These are phyloP conservation scores for Chinchilla lanigera DNA, from an alignment of 2,113 vertebrate species.

Conservation along the genomic window DNA sequence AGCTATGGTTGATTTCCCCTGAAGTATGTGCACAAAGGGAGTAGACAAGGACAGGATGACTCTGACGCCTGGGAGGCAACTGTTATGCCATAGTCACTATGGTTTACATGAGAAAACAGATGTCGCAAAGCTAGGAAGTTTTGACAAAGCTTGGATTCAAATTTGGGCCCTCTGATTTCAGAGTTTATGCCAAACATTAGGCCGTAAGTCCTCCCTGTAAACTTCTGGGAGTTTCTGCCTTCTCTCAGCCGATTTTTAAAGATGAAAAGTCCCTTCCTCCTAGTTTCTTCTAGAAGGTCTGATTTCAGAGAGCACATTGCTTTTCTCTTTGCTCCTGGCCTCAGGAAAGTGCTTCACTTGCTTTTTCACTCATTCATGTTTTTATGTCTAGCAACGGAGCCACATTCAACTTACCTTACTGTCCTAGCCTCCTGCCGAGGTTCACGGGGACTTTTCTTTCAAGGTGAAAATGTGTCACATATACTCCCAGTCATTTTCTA, in stretches of 20 bases:
- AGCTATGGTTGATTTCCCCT: background rate
- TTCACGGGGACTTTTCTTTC: conserved; percentile 4
- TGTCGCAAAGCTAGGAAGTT: background rate
- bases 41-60: background rate
- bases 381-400: background rate
- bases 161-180: background rate
- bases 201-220: background rate
- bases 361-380: background rate
- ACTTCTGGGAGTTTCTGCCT: background rate
- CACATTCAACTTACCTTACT: background rate
- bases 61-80: background rate
- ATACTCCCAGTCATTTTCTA: background rate
- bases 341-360: background rate
- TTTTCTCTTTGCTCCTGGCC: background rate
- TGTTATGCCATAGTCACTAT: background rate
- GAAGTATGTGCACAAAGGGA: background rate
- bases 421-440: background rate
- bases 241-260: no score
- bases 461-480: conserved; percentile 21
- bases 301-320: background rate
- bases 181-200: background rate
- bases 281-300: background rate
- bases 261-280: no score
- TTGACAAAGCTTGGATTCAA: background rate
- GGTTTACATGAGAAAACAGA: background rate